Conservation (phyloP, 1,140 invertebrate species). For the Cylas formicarius region DNA sequence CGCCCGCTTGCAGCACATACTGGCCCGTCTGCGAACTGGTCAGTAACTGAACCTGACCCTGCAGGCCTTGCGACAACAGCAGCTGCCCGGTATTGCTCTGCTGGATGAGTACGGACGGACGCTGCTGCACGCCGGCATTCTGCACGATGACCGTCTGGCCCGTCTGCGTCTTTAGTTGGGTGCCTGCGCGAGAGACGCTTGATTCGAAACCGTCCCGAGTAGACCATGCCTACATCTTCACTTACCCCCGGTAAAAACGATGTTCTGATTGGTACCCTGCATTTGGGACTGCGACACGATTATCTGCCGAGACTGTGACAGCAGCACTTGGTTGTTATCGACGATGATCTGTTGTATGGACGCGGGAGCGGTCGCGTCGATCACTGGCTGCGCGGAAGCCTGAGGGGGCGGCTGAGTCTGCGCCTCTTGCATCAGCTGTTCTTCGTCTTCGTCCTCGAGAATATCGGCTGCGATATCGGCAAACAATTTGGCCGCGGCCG, state of each 20-base stretch:
- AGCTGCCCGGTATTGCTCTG: conserved; percentile 41
- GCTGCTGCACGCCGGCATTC: conserved; percentile 42
- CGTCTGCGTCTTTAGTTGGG: conserved; percentile 24
- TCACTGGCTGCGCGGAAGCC: conserved; percentile 18
- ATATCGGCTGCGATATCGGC: conserved; percentile 63
- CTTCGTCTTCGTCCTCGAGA: conserved; percentile 60
- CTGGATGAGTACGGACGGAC: conserved; percentile 37
- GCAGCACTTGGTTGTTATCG: conserved; percentile 33
- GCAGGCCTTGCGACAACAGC: conserved; percentile 31
- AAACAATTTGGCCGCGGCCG: conserved; percentile 63
- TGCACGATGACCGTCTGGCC: conserved; percentile 44
- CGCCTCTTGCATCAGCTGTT: conserved; percentile 43
- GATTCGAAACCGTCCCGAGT: neutral
- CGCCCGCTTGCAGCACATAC: conserved; percentile 48
- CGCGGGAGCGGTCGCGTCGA: conserved; percentile 7
- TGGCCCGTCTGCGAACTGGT: conserved; percentile 41
- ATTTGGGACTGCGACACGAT: conserved; percentile 39
- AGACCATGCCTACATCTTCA: neutral
- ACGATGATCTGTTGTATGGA: conserved; percentile 37
- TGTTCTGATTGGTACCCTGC: conserved; percentile 24
- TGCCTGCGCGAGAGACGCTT: conserved; percentile 5
- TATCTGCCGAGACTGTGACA: conserved; percentile 37
- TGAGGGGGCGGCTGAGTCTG: conserved; percentile 20
- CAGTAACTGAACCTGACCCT: conserved; percentile 39
- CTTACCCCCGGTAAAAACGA: conserved; percentile 24